phyloP scores from a whole-genome alignment of 1,140 invertebrate species.

The Alviniconcha marisindica region DNA sequence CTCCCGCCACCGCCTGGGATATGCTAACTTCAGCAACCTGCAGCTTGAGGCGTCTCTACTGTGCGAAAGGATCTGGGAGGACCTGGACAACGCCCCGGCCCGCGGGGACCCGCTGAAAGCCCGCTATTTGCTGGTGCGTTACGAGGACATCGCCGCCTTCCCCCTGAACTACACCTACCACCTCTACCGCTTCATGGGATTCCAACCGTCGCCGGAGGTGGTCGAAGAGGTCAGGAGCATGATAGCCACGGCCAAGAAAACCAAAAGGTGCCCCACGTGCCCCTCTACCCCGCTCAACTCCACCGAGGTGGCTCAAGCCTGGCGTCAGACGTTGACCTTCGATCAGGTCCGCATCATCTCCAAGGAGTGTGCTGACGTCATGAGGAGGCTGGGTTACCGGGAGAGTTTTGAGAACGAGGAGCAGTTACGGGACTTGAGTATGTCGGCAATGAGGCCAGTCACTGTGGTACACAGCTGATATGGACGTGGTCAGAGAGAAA shows the following conservation, averaged over 20 bases:
- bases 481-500: too few species aligned
- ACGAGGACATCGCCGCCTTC: slow-evolving; percentile 1
- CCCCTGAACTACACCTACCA: background rate
- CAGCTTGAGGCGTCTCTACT: background rate
- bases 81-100: background rate
- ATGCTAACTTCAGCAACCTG: background rate
- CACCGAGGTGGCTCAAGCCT: slow-evolving; percentile 11
- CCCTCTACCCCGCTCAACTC: background rate
- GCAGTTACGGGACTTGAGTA: background rate
- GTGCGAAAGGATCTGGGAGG: background rate
- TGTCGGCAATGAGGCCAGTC: background rate
- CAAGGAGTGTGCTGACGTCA: background rate
- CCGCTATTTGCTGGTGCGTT: slow-evolving; percentile 23
- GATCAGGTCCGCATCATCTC: background rate
- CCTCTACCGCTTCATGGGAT: background rate
- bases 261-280: background rate
- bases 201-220: background rate
- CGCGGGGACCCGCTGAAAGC: background rate
- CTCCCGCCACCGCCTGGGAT: slow-evolving; percentile 28
- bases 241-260: background rate
- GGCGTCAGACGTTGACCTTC: background rate
- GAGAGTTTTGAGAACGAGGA: background rate
- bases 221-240: background rate
- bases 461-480: background rate
- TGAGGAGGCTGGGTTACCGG: slow-evolving; percentile 29